Evolutionary conservation across 2,888 invertebrate species (phyloP), one percentile per base, ranked within the genome.

Genomic region (Cremastinae sp.): DNA sequence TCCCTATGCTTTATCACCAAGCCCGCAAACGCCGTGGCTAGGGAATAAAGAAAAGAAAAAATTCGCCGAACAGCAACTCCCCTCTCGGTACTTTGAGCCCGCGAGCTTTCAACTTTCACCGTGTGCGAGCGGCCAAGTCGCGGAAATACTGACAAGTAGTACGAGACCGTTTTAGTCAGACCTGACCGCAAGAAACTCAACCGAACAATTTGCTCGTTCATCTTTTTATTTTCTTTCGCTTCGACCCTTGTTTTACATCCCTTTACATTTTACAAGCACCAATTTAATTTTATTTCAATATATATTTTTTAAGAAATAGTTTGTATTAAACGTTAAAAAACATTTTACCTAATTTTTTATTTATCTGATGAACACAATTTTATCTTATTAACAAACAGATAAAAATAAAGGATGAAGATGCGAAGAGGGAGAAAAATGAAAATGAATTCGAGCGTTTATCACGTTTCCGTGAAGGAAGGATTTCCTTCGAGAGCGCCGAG

Each of bases 1-100:
- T 54, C 61, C 45, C 61, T 69, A 69, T 79, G 82, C 82, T 84
- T 82, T 84, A 82, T 84, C 80, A 76, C 59, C 68, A 51, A 38
- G 51, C 66, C 53, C 79, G 20, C 66, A 28, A 47, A 38, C 49
- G 36, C 45, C 47, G 16, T 72, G 65, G 79, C 79, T 79, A 82
- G 80, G 7, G 20, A 12, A 8, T 16, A 10, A 47, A 56, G 16
- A 49, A 41, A 43, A 66, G n/a, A 54, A 82, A 84, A 81, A 82
- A 1, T 82, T 79, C 78, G 79, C 80, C 82, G 83, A 82, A 75
- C 56, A 2, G 12, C 38, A 10, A 28, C 28, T 28, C 34, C n/a
- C 14, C 12, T 47, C 7, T 28, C 2, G 10, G 43, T 7, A 18
- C 43, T 53, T 43, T 53, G 43, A 28, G 41, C 53, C 53, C 43